Evolutionary conservation across 2,888 invertebrate genomes (phyloP), one percentile per base, ranked within the genome.

Genomic region (Augochlorella aurata): DNA sequence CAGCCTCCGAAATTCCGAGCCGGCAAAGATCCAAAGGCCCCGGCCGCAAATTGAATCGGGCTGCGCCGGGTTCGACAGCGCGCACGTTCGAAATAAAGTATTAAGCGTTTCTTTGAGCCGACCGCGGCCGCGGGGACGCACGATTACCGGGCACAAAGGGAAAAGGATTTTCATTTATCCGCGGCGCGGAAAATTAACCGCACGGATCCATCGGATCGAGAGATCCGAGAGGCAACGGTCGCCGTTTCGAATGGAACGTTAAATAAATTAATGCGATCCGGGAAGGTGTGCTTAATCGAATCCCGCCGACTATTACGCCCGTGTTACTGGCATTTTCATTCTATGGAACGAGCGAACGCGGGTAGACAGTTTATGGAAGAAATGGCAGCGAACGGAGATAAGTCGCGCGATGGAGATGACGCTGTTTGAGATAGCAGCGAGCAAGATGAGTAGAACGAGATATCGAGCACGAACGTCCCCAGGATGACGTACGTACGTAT

Each of bases 61-160:
- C 47, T 2, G 47, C 47, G 29, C 29, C 61, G 61, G 9, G 8
- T 29, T 58, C 21, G 54, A 54, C 29, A 3, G 29, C 29, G 29
- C 3, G 2, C 29, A 29, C 29, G 5, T 54, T 21, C 16, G 61
- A 61, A 61, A 61, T 61, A 61, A 61, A 61, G 61, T 29, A 61
- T 61, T 29, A 61, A 61, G 61, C 61, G 61, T 61, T 61, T 61
- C 61, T 61, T 61, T 61, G 61, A 61, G 29, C 18, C 61, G 12
- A 21, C 21, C 24, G 14, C 38, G 38, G 38, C 12, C 14, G 7
- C 7, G 24, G 24, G 58, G 58, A 58, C 61, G 61, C 29, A 18
- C 61, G 61, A 29, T 61, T 29, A 29, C 61, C 29, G 29, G 29
- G 9, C 9, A 61, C 29, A 61, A 61, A 61, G 29, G 61, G 61